Percentiles rank a stretch among this genome's conserved stretches.
These are phyloP conservation scores for Lates japonicus DNA, from an alignment of 2,797 vertebrate species.

Conservation along the genomic window DNA sequence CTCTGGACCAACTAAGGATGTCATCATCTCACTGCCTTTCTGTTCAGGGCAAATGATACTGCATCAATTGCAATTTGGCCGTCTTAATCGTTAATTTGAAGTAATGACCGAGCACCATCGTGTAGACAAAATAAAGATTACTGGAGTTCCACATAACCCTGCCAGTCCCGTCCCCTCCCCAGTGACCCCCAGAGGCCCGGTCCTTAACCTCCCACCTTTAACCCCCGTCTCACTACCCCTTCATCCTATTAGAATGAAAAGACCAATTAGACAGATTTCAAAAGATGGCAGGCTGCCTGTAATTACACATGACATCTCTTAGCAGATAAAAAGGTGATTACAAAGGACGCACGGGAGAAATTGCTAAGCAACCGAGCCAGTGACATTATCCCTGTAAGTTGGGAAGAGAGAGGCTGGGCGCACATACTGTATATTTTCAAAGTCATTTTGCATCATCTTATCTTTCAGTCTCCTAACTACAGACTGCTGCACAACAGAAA, in stretches of 20 bases:
- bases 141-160: conserved; percentile 47
- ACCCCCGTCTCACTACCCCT: conserved; percentile 65
- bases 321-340: conserved; percentile 84
- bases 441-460: conserved; percentile 45
- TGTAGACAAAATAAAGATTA: conserved; percentile 74
- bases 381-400: conserved; percentile 63
- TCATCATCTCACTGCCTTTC: conserved; percentile 72
- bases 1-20: conserved; percentile 67
- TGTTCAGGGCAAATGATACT: conserved; percentile 64
- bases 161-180: conserved; percentile 47
- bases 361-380: conserved; percentile 69
- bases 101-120: conserved; percentile 62
- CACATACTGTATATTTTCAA: conserved; percentile 38
- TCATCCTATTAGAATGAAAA: conserved; percentile 85
- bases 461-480: conserved; percentile 26
- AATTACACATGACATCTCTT: conserved; percentile 85
- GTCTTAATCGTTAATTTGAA: conserved; percentile 67
- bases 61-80: conserved; percentile 62
- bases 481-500: conserved; percentile 33
- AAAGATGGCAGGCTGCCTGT: conserved; percentile 82
- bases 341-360: conserved; percentile 63
- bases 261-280: conserved; percentile 90
- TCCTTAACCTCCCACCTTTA: conserved; percentile 78
- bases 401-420: conserved; percentile 40
- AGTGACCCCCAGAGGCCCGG: conserved; percentile 72